Base-by-base conservation (phyloP, 2,113 vertebrate species). In the Dasyornis broadbenti region DNA sequence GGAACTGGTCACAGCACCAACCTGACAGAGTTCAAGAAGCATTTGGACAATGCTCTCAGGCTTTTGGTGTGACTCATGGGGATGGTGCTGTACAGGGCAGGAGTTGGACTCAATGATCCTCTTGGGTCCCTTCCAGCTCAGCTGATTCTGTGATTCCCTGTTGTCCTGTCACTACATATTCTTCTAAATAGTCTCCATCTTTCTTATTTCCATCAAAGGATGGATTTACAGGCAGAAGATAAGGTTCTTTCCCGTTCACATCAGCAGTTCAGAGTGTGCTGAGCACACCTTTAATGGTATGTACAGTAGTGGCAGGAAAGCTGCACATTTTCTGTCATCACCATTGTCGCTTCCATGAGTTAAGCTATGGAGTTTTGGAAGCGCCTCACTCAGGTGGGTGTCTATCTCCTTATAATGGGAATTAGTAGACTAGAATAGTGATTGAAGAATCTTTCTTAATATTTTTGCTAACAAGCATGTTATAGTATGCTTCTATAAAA, bases 331-430 rank as follows among this genome's bases (percentile, higher is more conserved):
- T 44, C 30, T 35, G 27, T 47, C 1, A 0, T 57, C 56, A 28
- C 35, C 15, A 1, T 37, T 0, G 6, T 54, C 24, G 8, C 68
- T 70, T 69, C 33, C 1, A 0, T 39, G 21, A 15, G 20, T 37
- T 60, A 64, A 45, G n/a, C 65, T 65, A 1, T 52, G 42, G 52
- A 37, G 13, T 60, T 65, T 18, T 65, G n/a, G n/a, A 56, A 6
- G 17, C 17, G 23, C 23, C 16, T 18, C 4, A 7, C 35, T 82
- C 18, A 14, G 1, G 2, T 75, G 61, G 21, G 14, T 68, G 27
- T 10, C 0, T 26, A 19, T 63, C 44, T 81, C 59, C 31, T 33
- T 44, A 3, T 35, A 49, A 68, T 24, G 53, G 27, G 22, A 82
- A 35, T 79, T 60, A 70, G 50, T 40, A 60, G 49, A 80, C 27